Percentiles rank a stretch among this genome's conserved stretches.
These are phyloP conservation scores for Odocoileus virginianus DNA, from an alignment of 2,113 vertebrate species.

Conservation along the genomic window DNA sequence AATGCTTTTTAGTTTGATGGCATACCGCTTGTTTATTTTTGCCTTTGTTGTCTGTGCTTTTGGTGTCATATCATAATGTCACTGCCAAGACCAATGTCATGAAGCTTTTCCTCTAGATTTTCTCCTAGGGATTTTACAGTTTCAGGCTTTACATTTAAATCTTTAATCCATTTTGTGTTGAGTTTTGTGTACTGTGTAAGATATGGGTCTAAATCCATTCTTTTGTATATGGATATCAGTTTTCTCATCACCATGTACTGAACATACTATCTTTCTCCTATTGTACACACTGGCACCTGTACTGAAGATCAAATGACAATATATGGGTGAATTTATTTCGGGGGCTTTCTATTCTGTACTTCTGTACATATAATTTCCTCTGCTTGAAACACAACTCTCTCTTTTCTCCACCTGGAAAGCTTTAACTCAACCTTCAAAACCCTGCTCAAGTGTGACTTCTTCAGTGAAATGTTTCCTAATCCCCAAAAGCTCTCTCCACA, in stretches of 20 bases:
- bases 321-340: background rate
- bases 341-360: background rate
- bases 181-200: background rate
- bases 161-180: background rate
- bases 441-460: background rate
- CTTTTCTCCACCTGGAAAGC: background rate
- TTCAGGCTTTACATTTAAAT: background rate
- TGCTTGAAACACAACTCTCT: background rate
- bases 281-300: background rate
- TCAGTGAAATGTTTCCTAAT: background rate
- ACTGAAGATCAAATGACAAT: background rate
- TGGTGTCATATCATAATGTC: background rate
- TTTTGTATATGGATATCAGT: background rate
- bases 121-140: background rate
- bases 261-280: background rate
- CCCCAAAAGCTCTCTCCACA: background rate
- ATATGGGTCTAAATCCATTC: background rate
- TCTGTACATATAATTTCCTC: background rate
- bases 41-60: background rate
- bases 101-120: background rate
- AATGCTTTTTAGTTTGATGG: background rate
- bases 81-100: background rate
- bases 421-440: conserved; percentile 22
- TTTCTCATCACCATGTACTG: background rate
- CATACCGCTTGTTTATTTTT: background rate